Evolutionary conservation across 2,113 vertebrate genomes (phyloP), one percentile per base, ranked within the genome.

Genomic region (Mobula hypostoma): DNA sequence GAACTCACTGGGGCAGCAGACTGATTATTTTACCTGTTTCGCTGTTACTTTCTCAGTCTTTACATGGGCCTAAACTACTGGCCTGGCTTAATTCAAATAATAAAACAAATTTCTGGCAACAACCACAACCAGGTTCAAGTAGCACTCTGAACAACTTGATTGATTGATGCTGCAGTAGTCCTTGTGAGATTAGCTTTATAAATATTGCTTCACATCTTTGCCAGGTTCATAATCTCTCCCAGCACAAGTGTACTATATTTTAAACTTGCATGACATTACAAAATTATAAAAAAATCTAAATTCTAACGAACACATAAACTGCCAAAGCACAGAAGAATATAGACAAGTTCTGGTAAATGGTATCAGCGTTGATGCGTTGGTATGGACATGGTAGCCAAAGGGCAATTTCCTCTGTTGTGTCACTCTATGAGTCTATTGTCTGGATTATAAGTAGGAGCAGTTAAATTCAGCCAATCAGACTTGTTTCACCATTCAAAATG

Each of bases 141-240:
- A 63, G 2, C 66, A 92, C 5, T 12, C 15, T 11, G 9, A 92
- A 36, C 32, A 72, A 19, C 8, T 92, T 92, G 90, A 92, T 92
- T 92, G 48, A 88, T 72, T 92, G 19, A 40, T n/a, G 36, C 15
- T 5, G 68, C 21, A 70, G 72, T 92, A 27, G 56, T 88, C 58
- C 27, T 88, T 88, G 58, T 88, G 58, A 63, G 61, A 88, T 88
- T 63, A 63, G 24, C 83, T 88, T 63, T n/a, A n/a, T 61, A 88
- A 88, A 63, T 88, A 88, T 87, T 56, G 58, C 56, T 87, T 48
- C 24, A n/a, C 85, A 88, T 90, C 85, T 90, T 66, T n/a, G 61
- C 61, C 61, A 88, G 85, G 58, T 88, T 90, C 66, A 68, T 90
- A 66, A 90, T 66, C 85, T 90, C 85, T 90, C 61, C 61, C 58